A percentile compares a stretch with the other conserved stretches of the same genome.
Evolutionary conservation across 1,140 invertebrate species (phyloP).

Genomic region (Drosophila santomea): DNA sequence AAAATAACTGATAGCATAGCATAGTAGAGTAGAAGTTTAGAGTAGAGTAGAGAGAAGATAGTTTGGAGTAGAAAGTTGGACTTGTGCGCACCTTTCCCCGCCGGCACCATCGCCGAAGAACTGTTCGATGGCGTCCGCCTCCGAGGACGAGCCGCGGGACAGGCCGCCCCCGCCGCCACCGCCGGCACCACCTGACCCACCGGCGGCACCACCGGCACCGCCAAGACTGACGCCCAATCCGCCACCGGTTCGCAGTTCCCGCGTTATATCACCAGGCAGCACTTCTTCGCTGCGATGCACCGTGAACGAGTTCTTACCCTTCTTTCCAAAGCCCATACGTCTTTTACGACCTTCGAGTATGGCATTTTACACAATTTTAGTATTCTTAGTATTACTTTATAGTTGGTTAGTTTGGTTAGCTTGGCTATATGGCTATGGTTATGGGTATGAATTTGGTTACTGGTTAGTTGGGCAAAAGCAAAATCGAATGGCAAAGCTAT

Average conservation of each 20-base stretch:
- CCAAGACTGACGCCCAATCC: conserved; percentile 39
- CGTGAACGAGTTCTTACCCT: conserved; percentile 96
- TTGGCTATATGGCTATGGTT: conserved; percentile 20
- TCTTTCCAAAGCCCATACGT: conserved; percentile 97
- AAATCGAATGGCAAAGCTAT: conserved; percentile 33
- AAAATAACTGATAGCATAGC: conserved; percentile 60
- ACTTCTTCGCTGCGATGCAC: conserved; percentile 98
- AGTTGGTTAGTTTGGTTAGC: conserved; percentile 34
- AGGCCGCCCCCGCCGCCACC: conserved; percentile 87
- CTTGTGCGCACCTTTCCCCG: conserved; percentile 90
- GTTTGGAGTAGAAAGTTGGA: conserved; percentile 58
- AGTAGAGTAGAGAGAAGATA: conserved; percentile 43
- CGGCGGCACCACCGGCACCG: conserved; percentile 43
- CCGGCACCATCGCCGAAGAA: conserved; percentile 89
- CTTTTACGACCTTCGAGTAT: conserved; percentile 92
- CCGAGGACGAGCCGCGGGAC: conserved; percentile 94
- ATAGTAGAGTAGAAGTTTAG: conserved; percentile 41
- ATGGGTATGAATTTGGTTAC: conserved; percentile 26
- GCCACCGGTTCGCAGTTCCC: conserved; percentile 84
- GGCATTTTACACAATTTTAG: conserved; percentile 63
- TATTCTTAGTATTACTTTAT: conserved; percentile 37
- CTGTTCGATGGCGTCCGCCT: conserved; percentile 94
- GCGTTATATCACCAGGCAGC: conserved; percentile 89
- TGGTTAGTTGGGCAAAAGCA: conserved; percentile 22
- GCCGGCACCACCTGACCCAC: conserved; percentile 47